Percentiles rank a stretch among this genome's conserved stretches.
phyloP scores from a whole-genome alignment of 2,113 vertebrate genomes.

The Sprattus sprattus region DNA sequence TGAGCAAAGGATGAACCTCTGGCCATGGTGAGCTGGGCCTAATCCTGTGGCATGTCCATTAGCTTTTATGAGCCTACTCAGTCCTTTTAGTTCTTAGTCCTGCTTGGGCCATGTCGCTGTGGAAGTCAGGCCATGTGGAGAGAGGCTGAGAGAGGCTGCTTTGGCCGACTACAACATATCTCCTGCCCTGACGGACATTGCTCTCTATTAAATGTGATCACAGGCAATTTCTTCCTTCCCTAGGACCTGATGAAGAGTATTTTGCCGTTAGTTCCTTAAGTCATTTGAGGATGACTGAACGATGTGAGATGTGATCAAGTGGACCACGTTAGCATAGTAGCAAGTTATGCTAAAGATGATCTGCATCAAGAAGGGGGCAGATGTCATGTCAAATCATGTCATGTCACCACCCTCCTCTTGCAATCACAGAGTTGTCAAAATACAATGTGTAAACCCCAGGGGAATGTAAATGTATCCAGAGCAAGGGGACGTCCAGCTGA shows the following conservation, averaged over 20 bases:
- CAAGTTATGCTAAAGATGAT: background rate
- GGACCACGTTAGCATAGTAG: background rate
- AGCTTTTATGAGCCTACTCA: background rate
- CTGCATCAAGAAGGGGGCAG: background rate
- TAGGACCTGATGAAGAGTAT: background rate
- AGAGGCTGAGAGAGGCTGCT: background rate
- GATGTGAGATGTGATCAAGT: background rate
- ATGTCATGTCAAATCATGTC: background rate
- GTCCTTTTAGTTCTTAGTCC: background rate
- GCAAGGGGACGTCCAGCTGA: background rate
- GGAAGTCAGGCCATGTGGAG: background rate
- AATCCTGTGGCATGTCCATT: too few relatives aligned
- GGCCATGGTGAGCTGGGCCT: too few relatives aligned
- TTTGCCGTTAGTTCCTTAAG: background rate
- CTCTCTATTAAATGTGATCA: background rate
- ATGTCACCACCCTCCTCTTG: background rate
- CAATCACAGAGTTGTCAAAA: background rate
- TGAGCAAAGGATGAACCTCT: too few relatives aligned
- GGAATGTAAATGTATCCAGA: conserved; percentile 10
- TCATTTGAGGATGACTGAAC: background rate
- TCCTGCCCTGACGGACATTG: background rate
- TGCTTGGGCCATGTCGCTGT: background rate
- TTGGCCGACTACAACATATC: background rate
- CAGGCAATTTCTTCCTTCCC: background rate
- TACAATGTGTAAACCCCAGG: background rate